Evolutionary conservation across 2,113 vertebrate genomes (phyloP), one percentile per base, ranked within the genome.

Genomic region (Nannospalax galili): DNA sequence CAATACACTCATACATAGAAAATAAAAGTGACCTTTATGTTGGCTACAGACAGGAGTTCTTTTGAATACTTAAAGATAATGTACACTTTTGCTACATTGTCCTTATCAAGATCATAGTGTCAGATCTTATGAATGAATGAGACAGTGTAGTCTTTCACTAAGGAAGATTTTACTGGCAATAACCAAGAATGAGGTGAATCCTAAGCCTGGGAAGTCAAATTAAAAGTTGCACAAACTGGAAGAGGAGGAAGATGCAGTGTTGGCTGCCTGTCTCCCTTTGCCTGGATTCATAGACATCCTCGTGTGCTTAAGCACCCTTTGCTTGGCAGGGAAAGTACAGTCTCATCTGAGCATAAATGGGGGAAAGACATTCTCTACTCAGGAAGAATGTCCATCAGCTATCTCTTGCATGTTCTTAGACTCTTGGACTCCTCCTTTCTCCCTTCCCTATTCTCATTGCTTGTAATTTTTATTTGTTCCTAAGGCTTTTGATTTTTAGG

Each of bases 111-210:
- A 19, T 64, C 72, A 40, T 14, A 86, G 40, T 89, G 69, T 70
- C 77, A 89, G 82, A 74, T 79, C 62, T 74, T 84, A 14, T 1
- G 35, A 16, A 14, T 1, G 35, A 16, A 14, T 3, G 24, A 92
- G 69, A 5, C 11, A 14, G 3, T 48, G 19, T 28, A 12, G n/a
- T 65, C 67, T 88, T 88, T 73, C 5, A 20, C 4, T 42, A 65
- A 81, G 42, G 67, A 85, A 74, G 74, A 69, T 84, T 93, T 69
- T 93, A 26, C n/a, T 81, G 72, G 24, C 35, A 5, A 78, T 87
- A 78, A 65, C 84, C 67, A 79, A 79, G 14, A 22, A 19, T 52
- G 48, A 52, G 48, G 48, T 7, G 48, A 84, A 35, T 67, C 48
- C 58, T 58, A 40, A 91, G 14, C 48, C 42, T 52, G 72, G 87